Base-by-base conservation (phyloP, 2,888 invertebrate genomes). In the Leucania comma region DNA sequence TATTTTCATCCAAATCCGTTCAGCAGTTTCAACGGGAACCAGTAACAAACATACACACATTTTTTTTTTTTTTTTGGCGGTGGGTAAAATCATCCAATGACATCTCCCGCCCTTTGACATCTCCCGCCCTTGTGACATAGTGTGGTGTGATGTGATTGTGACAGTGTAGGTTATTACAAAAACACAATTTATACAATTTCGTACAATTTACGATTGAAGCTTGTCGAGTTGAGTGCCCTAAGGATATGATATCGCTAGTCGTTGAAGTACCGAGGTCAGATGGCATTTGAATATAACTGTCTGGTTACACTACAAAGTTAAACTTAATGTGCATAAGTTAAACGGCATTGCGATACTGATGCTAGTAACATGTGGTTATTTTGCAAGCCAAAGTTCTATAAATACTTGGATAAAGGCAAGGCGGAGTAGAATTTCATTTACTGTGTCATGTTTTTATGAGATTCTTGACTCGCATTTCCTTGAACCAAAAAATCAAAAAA, bases 251-350 rank as follows among this genome's bases (percentile, higher is more conserved):
- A 26, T 35, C 68, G n/a, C 20, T 9, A 57, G 35, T 51, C 42
- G 65, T 51, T 72, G 57, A n/a, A 50, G 75, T 3, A 20, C 26
- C 76, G 72, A 76, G 76, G 68, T 72, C 72, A 72, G 56, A 26
- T 26, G 76, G 24, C 68, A 57, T 32, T 26, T 8, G 50, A 3
- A 17, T 73, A 20, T 14, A 57, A n/a, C 38, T 50, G 29, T 32
- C 29, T 22, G n/a, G 2, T 2, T 29, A 24, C 0, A 35, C 12
- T 32, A 54, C 67, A 67, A 51, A 67, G 26, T 8, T 10, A 26
- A 20, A 22, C 42, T 64, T 24, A 12, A 4, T 51, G 24, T 42
- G 1, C 14, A 32, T 53, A 26, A 24, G n/a, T 60, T 32, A 29
- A 29, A 12, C 32, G 10, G 10, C n/a, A 56, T 14, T n/a, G 17